phyloP scores from a whole-genome alignment of 2,888 invertebrate genomes.

The Agonopterix heracliana region DNA sequence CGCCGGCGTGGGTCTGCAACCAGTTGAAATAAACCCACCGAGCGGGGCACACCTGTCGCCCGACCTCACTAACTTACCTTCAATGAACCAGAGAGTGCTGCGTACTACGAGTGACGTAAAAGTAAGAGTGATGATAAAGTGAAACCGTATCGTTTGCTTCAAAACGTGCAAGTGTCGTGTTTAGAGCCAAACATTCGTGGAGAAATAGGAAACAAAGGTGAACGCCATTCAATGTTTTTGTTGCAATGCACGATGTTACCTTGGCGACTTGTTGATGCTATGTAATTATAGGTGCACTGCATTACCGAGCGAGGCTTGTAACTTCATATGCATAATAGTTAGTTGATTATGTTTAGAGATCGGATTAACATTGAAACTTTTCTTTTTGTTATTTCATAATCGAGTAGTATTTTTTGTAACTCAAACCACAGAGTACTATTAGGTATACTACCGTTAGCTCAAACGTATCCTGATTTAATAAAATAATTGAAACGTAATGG shows the following conservation, averaged over 20 bases:
- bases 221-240: slow-evolving; percentile 1
- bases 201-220: neutral
- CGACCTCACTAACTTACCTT: slow-evolving; percentile 13
- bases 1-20: neutral
- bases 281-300: no score
- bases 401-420: no score
- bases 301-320: no score
- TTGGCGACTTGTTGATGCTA: slow-evolving; percentile 6
- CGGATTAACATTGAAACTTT: no score
- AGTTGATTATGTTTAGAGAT: no score
- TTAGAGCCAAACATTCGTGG: slow-evolving; percentile 17
- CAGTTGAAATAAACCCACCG: slow-evolving; percentile 47
- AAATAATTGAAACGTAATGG: no score
- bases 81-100: slow-evolving; percentile 32
- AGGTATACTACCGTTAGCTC: no score
- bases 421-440: no score
- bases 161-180: slow-evolving; percentile 9
- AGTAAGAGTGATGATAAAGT: slow-evolving; percentile 61
- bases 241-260: slow-evolving; percentile 9
- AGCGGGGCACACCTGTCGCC: slow-evolving; percentile 28
- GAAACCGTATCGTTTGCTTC: slow-evolving; percentile 32
- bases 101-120: slow-evolving; percentile 34
- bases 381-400: no score
- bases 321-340: no score
- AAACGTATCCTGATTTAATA: no score